Percentiles rank a stretch among this genome's conserved stretches.
Conservation (phyloP, 2,888 invertebrate species). For the Drosophila merina region DNA sequence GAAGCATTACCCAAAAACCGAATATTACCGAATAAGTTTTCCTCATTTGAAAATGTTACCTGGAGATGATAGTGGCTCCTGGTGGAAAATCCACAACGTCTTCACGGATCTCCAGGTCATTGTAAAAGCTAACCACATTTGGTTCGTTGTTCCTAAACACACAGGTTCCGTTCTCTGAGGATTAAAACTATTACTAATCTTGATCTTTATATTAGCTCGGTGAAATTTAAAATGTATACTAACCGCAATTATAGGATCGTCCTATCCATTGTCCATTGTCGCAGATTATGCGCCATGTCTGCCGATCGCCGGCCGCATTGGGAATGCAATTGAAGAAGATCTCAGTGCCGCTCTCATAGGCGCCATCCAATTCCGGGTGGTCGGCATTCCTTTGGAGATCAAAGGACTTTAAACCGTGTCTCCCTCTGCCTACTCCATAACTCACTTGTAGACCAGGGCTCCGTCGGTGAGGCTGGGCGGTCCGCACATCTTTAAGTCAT, state of each 20-base stretch:
- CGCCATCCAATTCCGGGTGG: constrained; percentile 87
- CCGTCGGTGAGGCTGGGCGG: constrained; percentile 88
- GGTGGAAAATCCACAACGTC: constrained; percentile 91
- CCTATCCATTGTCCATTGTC: constrained; percentile 94
- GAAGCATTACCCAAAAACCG: not conserved
- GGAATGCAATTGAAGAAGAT: constrained; percentile 93
- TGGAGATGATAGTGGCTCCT: constrained; percentile 88
- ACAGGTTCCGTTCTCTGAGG: constrained; percentile 89
- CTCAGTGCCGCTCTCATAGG: constrained; percentile 92
- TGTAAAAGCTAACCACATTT: constrained; percentile 92
- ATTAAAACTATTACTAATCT: not conserved
- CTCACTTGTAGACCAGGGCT: constrained; percentile 88
- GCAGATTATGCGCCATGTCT: constrained; percentile 93
- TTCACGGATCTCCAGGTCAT: constrained; percentile 91
- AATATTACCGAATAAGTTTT: not conserved
- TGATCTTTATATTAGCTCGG: not conserved
- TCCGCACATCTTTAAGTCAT: constrained; percentile 81
- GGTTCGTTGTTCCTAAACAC: constrained; percentile 91
- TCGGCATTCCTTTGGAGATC: constrained; percentile 86
- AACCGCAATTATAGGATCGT: constrained; percentile 91
- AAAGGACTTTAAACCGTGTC: not conserved
- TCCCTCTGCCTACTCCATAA: not conserved
- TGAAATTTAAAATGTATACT: constrained; percentile 46
- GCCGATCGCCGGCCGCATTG: constrained; percentile 91
- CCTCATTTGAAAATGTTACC: constrained; percentile 81